These are phyloP conservation scores for Oophaga pumilio DNA, from an alignment of 2,113 vertebrate species.

Conservation along the genomic window DNA sequence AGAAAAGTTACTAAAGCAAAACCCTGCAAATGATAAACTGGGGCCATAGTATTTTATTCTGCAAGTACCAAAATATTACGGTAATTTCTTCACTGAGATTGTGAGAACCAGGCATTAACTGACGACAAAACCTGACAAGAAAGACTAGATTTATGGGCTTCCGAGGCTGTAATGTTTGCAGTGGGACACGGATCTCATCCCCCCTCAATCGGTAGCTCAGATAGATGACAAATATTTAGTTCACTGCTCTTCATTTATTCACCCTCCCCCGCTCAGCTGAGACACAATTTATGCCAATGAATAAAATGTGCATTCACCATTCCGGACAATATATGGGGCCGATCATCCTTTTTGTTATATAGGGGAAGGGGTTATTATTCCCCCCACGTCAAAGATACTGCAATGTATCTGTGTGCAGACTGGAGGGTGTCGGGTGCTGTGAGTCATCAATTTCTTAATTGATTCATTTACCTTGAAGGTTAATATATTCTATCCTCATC, in stretches of 20 bases:
- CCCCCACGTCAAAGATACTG: slow-evolving; percentile 11
- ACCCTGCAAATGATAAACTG: no score
- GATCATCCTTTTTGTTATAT: background rate
- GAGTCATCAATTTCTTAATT: slow-evolving; percentile 72
- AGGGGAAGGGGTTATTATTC: background rate
- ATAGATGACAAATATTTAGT: slow-evolving; percentile 52
- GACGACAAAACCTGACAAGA: background rate
- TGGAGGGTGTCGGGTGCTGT: slow-evolving; percentile 60
- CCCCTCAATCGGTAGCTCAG: background rate
- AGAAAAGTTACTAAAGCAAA: no score
- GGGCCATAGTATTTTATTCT: no score
- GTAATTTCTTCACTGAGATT: background rate
- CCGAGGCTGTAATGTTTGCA: slow-evolving; percentile 8
- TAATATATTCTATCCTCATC: slow-evolving; percentile 79
- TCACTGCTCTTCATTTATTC: slow-evolving; percentile 25
- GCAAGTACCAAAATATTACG: no score
- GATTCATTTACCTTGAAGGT: slow-evolving; percentile 80
- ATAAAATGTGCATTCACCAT: background rate
- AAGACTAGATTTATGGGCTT: background rate
- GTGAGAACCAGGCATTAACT: background rate
- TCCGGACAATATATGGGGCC: background rate
- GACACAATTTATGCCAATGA: slow-evolving; percentile 32
- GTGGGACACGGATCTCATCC: slow-evolving; percentile 4
- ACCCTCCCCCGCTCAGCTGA: slow-evolving; percentile 17
- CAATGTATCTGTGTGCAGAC: slow-evolving; percentile 52